These are phyloP conservation scores for Tetheella fluctuosa DNA, from an alignment of 2,888 invertebrate species.

Conservation along the genomic window DNA sequence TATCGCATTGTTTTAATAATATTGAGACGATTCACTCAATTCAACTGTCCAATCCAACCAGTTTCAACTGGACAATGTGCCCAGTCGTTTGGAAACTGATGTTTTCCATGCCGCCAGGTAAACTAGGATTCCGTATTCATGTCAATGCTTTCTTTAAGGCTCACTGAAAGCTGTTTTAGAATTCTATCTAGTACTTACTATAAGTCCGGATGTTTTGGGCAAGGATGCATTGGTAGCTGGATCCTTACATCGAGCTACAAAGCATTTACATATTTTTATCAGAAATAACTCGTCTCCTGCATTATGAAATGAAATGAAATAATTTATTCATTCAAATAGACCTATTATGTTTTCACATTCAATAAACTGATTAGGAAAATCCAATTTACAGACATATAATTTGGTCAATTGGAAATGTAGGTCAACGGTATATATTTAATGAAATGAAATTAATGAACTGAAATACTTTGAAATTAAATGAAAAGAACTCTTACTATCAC, in stretches of 20 bases:
- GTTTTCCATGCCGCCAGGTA: constrained; percentile 32
- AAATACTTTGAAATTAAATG: too few relatives aligned
- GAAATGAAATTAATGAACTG: too few relatives aligned
- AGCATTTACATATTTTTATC: background rate
- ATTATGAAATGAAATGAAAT: too few relatives aligned
- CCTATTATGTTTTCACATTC: too few relatives aligned
- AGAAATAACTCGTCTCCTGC: too few relatives aligned
- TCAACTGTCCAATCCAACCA: background rate
- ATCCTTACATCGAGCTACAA: background rate
- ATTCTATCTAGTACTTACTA: constrained; percentile 57
- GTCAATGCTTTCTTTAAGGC: constrained; percentile 55
- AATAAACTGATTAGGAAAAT: too few relatives aligned
- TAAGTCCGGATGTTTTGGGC: constrained; percentile 34
- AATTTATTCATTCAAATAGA: too few relatives aligned
- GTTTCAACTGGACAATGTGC: constrained; percentile 33
- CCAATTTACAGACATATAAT: too few relatives aligned
- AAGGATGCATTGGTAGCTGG: constrained; percentile 24
- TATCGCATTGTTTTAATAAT: background rate
- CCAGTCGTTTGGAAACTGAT: constrained; percentile 31
- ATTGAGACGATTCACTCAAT: background rate
- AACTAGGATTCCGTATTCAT: constrained; percentile 52
- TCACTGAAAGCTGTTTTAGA: constrained; percentile 48
- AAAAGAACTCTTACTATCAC: too few relatives aligned
- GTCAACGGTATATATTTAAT: too few relatives aligned
- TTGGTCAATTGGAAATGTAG: too few relatives aligned